Evolutionary conservation across 2,797 vertebrate genomes (phyloP).

Genomic region (Smutsia gigantea): DNA sequence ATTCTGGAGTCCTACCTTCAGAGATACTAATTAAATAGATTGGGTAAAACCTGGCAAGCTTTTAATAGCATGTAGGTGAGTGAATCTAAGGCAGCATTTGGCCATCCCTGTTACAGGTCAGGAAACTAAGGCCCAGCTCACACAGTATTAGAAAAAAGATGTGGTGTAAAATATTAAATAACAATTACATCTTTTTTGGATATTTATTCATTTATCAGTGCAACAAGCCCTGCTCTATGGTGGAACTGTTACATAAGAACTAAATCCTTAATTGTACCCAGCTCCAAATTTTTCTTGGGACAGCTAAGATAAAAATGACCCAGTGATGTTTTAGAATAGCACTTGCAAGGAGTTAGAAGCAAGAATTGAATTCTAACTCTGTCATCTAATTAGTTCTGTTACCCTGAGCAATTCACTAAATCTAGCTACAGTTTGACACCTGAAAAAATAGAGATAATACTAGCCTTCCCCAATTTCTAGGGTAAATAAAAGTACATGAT

Average conservation of each 20-base stretch:
- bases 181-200: neutral
- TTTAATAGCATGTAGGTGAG: neutral
- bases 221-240: neutral
- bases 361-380: neutral
- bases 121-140: neutral
- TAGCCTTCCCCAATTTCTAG: neutral
- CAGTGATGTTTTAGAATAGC: slow-evolving; percentile 18
- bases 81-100: neutral
- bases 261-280: neutral
- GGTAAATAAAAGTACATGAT: neutral
- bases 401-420: neutral
- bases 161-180: neutral
- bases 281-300: neutral
- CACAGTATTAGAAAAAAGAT: neutral
- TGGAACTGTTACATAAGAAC: neutral
- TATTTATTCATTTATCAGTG: neutral
- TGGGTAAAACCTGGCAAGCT: neutral
- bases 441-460: neutral
- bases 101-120: neutral
- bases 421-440: neutral
- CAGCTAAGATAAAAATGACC: neutral
- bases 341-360: neutral
- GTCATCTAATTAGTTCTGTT: neutral
- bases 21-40: neutral
- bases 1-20: neutral